Conservation (phyloP, 2,113 vertebrate genomes). For the Baryphthengus martii region DNA sequence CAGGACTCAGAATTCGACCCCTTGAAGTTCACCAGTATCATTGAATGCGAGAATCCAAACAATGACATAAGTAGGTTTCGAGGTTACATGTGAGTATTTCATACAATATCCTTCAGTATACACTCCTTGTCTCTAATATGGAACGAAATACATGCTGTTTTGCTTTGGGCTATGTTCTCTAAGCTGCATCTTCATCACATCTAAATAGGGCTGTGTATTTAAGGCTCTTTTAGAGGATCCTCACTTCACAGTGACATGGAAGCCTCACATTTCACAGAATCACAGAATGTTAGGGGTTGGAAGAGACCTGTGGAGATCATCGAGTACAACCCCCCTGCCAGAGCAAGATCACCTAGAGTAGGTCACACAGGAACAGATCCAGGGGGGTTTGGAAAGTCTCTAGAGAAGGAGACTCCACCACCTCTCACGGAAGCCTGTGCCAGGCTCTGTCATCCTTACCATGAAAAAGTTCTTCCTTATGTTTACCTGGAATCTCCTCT, state of each 20-base stretch:
- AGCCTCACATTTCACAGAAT: not conserved
- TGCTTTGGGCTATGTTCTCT: not conserved
- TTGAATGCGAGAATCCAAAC: constrained; percentile 98
- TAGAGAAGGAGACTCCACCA: no score
- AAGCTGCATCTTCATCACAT: not conserved
- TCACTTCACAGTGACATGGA: not conserved
- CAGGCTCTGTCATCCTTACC: no score
- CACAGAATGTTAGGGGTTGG: no score
- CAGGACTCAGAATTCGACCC: constrained; percentile 96
- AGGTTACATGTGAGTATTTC: constrained; percentile 93
- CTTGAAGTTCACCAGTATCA: constrained; percentile 88
- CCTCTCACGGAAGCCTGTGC: no score
- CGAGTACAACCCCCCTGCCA: no score
- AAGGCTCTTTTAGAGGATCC: not conserved
- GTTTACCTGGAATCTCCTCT: no score
- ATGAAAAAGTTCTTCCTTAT: no score
- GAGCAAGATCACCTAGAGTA: no score
- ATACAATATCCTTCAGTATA: not conserved
- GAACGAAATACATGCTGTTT: not conserved
- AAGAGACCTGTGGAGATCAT: no score
- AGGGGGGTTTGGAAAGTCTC: no score
- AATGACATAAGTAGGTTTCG: constrained; percentile 92
- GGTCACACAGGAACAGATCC: no score
- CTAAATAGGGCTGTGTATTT: not conserved
- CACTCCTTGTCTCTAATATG: not conserved